phyloP scores from a whole-genome alignment of 2,113 vertebrate genomes.

The Pipa parva region DNA sequence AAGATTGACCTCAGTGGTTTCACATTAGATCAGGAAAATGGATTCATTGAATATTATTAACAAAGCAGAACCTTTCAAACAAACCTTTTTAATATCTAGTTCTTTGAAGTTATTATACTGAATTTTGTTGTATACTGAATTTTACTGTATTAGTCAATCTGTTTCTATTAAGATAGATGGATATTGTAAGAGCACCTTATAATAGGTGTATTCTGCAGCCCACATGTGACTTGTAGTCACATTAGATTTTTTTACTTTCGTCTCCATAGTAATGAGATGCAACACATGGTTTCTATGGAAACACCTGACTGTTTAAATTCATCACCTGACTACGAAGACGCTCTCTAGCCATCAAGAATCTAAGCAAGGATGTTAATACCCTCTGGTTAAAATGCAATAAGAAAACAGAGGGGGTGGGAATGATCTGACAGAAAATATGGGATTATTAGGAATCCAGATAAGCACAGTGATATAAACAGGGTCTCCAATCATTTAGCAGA shows the following conservation, averaged over 20 bases:
- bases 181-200: background rate
- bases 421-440: no score
- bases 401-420: background rate
- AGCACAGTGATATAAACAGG: background rate
- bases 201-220: background rate
- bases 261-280: slow-evolving; percentile 70
- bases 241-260: slow-evolving; percentile 71
- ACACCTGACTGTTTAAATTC: slow-evolving; percentile 72
- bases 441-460: slow-evolving; percentile 2
- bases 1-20: no score
- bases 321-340: slow-evolving; percentile 62
- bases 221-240: slow-evolving; percentile 32
- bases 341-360: slow-evolving; percentile 32
- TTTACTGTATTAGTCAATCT: no score
- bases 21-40: no score
- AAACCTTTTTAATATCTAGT: no score
- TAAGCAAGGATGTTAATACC: slow-evolving; percentile 35
- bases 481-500: background rate
- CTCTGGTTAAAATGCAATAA: slow-evolving; percentile 15
- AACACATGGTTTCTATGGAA: slow-evolving; percentile 70
- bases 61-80: no score
- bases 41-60: no score
- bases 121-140: no score
- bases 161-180: background rate
- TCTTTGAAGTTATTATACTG: no score